Evolutionary conservation across 2,113 vertebrate species (phyloP), one percentile per base, ranked within the genome.

Genomic region (Terrapene triunguis): DNA sequence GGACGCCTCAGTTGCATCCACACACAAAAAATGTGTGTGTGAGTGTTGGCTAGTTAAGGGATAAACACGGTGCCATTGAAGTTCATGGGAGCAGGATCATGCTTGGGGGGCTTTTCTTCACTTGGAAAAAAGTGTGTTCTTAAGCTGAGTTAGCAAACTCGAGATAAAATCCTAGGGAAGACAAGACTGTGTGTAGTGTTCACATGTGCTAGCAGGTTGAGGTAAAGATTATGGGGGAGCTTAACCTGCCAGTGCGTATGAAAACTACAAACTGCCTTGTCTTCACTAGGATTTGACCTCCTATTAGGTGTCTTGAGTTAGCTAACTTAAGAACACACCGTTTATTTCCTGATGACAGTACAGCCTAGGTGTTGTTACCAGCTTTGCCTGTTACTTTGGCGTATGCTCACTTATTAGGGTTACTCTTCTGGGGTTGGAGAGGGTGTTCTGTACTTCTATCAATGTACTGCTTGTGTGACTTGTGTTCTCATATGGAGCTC

Each of bases 251-350:
- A 22, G 9, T 48, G 51, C 42, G 7, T 38, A 12, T 35, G 42
- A 82, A 54, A 82, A 85, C 10, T 44, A 29, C 16, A 57, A 12
- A 59, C 80, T 74, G 65, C 13, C 19, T 51, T 42, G 25, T 87
- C n/a, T 54, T 80, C 11, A 10, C 25, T 57, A 21, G 35, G 8
- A 90, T n/a, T 25, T 89, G 10, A 1, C 1, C 69, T 35, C 86
- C 0, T 88, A 29, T 65, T 80, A n/a, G 19, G 89, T 83, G 14
- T 69, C 48, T 53, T 5, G 54, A 85, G 3, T 50, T 35, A 89
- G 0, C 14, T 13, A 47, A 32, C 32, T 38, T 11, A 32, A 59
- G 35, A 74, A 51, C 29, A 72, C 4, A 0, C 0, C n/a, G 21
- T 62, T 54, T 62, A 14, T 47, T 78, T 14, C 42, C 74, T 47